Base-by-base conservation (phyloP, 1,140 invertebrate genomes). In the Drosophila melanica region DNA sequence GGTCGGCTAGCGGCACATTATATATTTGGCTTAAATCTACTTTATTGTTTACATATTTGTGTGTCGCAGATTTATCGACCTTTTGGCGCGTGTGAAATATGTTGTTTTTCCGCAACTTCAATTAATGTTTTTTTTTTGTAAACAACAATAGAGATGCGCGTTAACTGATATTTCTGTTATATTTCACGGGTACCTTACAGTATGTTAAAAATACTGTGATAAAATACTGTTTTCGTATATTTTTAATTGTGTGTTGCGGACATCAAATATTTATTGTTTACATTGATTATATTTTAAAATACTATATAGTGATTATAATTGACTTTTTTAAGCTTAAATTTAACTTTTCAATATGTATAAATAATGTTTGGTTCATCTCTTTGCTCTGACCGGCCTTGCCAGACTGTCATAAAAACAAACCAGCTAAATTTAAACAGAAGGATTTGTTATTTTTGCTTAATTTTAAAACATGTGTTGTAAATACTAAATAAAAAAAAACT, bases 51-150 rank as follows among this genome's bases (percentile, higher is more conserved):
- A 64, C 70, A 73, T 73, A 6, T 73, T 59, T 73, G 47, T 66
- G n/a, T 47, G 35, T 60, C 18, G n/a, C 16, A 41, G 9, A 37
- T 60, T 48, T 60, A 37, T 53, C 5, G 7, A 66, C 16, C 14
- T 39, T 20, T 72, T 66, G 60, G 68, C 51, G 45, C 37, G 20
- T 54, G 11, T 18, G 41, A 27, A 54, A 60, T 35, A 41, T 68
- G 64, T 73, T 73, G 55, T 68, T 51, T 66, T 58, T 45, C 48
- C 41, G 68, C 54, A 60, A 68, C 55, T 67, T 67, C 60, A 67
- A 67, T 53, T 60, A 73, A 67, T 60, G 70, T 67, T 51, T 67
- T 54, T 72, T 72, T 73, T 73, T 73, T 73, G 70, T 73, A 73
- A 73, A 73, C 70, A 73, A 73, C 64, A 73, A 73, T 73, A 68